Evolutionary conservation across 2,888 invertebrate species (phyloP), one percentile per base, ranked within the genome.

Genomic region (Tridacna gigas): DNA sequence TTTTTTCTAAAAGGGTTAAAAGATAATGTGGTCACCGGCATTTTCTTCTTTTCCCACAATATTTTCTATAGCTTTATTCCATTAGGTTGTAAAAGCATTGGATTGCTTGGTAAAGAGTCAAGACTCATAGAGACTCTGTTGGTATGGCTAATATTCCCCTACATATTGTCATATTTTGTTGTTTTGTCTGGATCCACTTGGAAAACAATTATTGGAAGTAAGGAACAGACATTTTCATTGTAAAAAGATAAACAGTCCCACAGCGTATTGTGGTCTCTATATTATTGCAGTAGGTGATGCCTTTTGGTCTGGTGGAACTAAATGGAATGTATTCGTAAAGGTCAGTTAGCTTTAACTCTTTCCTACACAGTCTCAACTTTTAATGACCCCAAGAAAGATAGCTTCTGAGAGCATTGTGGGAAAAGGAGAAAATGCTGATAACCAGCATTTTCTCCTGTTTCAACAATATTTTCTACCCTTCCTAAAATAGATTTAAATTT

Each of bases 191-290:
- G 69, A 69, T 45, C 3, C 69, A 69, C 69, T 69, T 51, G 71
- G 71, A 71, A 48, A 71, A 51, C 71, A 71, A 71, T 71, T 71
- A 71, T 71, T 71, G 51, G 56, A 56, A 56, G 56, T 56, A 20
- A 56, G 56, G 56, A 3, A 56, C 56, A 56, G 15, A 37, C 37
- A 37, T 7, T 37, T 37, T 37, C 37, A 37, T n/a, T 37, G 37
- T 37, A 4, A 37, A 4, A 37, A 37, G 37, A 37, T 37, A 37
- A 37, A 37, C 37, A 37, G 37, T 37, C 37, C 37, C 37, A 37
- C 7, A 37, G 37, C 7, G 37, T 37, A 37, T 37, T 37, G 37
- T 37, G 37, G 37, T 37, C 37, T 37, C 37, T 37, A 37, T 37
- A 37, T 37, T 37, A 37, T 37, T 37, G 37, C 3, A 37, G 7